Percentiles rank a stretch among this genome's conserved stretches.
Conservation (phyloP, 2,113 vertebrate species). For the Illadopsis cleaveri region DNA sequence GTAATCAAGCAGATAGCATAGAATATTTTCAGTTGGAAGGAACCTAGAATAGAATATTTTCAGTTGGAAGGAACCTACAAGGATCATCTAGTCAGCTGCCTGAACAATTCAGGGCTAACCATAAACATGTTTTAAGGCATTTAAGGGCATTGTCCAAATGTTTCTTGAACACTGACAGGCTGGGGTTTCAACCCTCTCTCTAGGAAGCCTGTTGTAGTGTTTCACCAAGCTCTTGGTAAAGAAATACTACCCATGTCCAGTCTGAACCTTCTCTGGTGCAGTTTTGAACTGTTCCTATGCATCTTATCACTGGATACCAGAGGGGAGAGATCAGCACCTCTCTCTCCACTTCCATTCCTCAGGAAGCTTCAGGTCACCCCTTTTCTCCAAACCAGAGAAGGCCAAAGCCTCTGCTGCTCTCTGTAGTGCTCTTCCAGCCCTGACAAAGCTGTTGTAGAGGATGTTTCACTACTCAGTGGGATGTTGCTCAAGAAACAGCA, state of each 20-base stretch:
- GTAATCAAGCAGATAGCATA: not conserved
- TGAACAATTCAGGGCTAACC: not conserved
- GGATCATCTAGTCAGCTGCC: not conserved
- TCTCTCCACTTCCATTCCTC: not conserved
- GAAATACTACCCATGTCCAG: not conserved
- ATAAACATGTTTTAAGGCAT: not conserved
- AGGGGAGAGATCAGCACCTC: not conserved
- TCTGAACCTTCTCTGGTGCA: not conserved
- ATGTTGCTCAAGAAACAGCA: not conserved
- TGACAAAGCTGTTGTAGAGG: not conserved
- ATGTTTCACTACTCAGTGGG: not conserved
- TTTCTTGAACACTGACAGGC: not conserved
- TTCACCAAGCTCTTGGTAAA: not conserved
- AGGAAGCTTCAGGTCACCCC: not conserved
- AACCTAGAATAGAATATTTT: not conserved
- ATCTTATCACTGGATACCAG: not conserved
- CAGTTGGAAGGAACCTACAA: not conserved
- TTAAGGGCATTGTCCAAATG: not conserved
- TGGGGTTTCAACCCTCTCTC: fast-evolving
- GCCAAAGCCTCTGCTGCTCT: not conserved
- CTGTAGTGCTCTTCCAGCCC: not conserved
- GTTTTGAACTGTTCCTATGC: not conserved
- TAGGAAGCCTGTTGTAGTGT: not conserved
- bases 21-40: not conserved
- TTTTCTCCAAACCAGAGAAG: not conserved